Conservation (phyloP, 2,113 vertebrate species). For the Ptyas mucosa region DNA sequence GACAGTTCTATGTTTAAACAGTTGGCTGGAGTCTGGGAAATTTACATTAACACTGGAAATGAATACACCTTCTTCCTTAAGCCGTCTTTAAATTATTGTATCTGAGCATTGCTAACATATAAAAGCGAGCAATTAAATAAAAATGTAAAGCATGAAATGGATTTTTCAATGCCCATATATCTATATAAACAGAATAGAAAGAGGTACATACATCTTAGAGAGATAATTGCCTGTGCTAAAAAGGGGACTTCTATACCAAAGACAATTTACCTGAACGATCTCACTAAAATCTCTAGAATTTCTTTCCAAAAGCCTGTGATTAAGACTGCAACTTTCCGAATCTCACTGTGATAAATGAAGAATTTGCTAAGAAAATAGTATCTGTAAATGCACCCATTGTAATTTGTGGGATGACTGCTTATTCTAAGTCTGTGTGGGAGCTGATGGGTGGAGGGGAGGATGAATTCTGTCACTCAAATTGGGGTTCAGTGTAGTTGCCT, state of each 20-base stretch:
- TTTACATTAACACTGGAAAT: conserved; percentile 42
- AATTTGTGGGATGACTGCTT: conserved; percentile 15
- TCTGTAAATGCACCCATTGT: conserved; percentile 18
- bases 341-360: conserved; percentile 14
- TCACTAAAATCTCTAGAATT: not conserved
- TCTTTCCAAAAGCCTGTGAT: not conserved
- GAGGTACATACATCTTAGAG: not conserved
- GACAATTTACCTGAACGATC: conserved; percentile 1
- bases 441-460: not conserved
- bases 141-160: conserved; percentile 33
- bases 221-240: conserved; percentile 2
- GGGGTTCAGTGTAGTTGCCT: not conserved
- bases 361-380: conserved; percentile 21
- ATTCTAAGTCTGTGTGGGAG: not conserved
- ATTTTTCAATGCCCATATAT: conserved; percentile 3
- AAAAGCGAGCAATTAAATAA: conserved; percentile 28
- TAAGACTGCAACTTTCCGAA: not conserved
- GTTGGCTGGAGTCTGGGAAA: conserved; percentile 57
- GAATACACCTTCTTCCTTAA: conserved; percentile 13
- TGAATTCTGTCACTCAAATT: not conserved
- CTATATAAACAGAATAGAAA: conserved; percentile 30
- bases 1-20: conserved; percentile 69
- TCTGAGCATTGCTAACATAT: conserved; percentile 3
- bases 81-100: conserved; percentile 34
- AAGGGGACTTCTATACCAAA: not conserved